Percentiles rank a stretch among this genome's conserved stretches.
phyloP scores from a whole-genome alignment of 2,797 vertebrate genomes.

The Poecilia gillii region DNA sequence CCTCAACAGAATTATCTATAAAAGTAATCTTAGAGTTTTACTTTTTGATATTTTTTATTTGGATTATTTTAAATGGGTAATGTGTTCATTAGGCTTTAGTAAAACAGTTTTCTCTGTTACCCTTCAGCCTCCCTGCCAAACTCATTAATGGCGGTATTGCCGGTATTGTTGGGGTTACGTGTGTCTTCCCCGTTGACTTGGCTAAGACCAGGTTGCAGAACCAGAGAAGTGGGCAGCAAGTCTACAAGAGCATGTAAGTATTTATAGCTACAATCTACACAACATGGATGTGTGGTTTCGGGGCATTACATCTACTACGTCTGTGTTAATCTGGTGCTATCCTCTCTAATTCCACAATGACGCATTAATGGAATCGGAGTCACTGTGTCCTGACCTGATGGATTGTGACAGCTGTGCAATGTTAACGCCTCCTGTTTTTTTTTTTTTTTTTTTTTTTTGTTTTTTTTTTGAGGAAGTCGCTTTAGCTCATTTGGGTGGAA shows the following conservation, averaged over 20 bases:
- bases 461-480: background rate
- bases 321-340: conserved; percentile 14
- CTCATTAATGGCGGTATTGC: conserved; percentile 90
- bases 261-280: conserved; percentile 14
- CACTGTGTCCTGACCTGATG: conserved; percentile 4
- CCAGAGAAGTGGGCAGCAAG: conserved; percentile 85
- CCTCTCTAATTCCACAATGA: conserved; percentile 27
- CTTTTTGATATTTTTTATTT: background rate
- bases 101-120: background rate
- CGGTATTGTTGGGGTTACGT: conserved; percentile 88
- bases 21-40: background rate
- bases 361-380: background rate
- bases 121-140: conserved; percentile 85
- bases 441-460: background rate
- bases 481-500: conserved; percentile 22
- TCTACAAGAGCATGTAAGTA: conserved; percentile 89
- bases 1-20: background rate
- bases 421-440: conserved; percentile 15
- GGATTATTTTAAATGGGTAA: background rate
- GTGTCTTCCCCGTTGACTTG: conserved; percentile 89
- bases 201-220: conserved; percentile 89
- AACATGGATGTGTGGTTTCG: background rate
- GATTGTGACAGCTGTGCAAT: background rate
- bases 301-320: background rate
- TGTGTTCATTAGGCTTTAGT: background rate